Percentiles rank a stretch among this genome's conserved stretches.
Conservation (phyloP, 2,888 invertebrate genomes). For the Fragum fragum region DNA sequence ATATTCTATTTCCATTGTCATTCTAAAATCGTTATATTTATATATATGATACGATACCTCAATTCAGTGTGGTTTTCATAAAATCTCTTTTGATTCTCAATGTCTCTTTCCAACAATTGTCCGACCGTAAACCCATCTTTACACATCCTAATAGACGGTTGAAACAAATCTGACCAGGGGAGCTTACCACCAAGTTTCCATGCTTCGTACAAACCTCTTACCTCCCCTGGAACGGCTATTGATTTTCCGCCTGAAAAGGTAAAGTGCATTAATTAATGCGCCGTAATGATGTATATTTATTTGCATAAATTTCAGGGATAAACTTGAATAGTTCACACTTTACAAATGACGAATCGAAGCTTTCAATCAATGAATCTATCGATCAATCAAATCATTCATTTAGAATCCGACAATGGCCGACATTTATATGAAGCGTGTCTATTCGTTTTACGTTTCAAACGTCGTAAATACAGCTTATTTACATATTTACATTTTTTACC, state of each 20-base stretch:
- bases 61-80: slow-evolving; percentile 18
- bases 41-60: slow-evolving; percentile 18
- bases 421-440: no score
- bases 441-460: no score
- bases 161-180: slow-evolving; percentile 93
- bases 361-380: no score
- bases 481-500: no score
- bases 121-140: slow-evolving; percentile 89
- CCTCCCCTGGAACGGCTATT: slow-evolving; percentile 95
- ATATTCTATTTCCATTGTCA: no score
- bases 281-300: no score
- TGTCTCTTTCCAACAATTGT: slow-evolving; percentile 36
- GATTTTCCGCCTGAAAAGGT: slow-evolving; percentile 88
- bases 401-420: no score
- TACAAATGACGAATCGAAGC: not conserved
- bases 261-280: not conserved
- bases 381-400: no score
- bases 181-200: slow-evolving; percentile 92
- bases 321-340: not conserved
- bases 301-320: not conserved
- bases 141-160: slow-evolving; percentile 93
- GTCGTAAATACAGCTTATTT: no score
- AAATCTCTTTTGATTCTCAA: slow-evolving; percentile 15
- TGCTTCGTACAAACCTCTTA: slow-evolving; percentile 94
- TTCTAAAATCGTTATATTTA: no score